Base-by-base conservation (phyloP, 2,797 vertebrate species). In the Sus cebifrons region DNA sequence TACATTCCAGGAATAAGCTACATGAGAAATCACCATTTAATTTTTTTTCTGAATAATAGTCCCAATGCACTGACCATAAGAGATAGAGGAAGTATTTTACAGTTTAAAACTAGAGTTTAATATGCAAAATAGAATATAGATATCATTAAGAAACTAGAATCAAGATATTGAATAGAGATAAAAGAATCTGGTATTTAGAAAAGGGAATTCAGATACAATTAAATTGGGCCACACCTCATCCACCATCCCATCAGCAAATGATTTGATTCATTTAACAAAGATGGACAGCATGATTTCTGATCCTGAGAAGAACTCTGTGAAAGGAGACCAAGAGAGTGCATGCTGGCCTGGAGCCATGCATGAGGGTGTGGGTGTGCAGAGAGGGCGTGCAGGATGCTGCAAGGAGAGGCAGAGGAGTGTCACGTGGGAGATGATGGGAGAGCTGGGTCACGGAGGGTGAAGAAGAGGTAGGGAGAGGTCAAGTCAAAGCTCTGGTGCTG, bases 101-200 rank as follows among this genome's bases (percentile, higher is more conserved):
- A 70, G 17, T 58, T 94, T 64, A 89, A 93, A 89, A 84, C 40
- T 21, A 83, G 88, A 73, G 10, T 29, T 68, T 82, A 75, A 68
- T 62, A 36, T 75, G 16, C 17, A 94, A 92, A 82, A 62, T 88
- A 83, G 15, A 89, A 68, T 78, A 58, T 25, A 88, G 60, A 56
- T 40, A 23, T 14, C 67, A 65, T 70, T 83, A 90, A 67, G 60
- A 60, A 86, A 54, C n/a, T 44, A 83, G 20, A 68, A 68, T 73
- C 2, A 13, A 70, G 13, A 32, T 44, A 65, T 0, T 77, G 18
- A 91, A 16, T 52, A 83, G 32, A 71, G 54, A 84, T 52, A 64
- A 83, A 84, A 89, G 23, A 64, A 74, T 17, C 36, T 67, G 25
- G 10, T 62, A 15, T 23, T 68, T 94, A 84, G 15, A 71, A 75